Base-by-base conservation (phyloP, 2,113 vertebrate genomes). In the Psittacara wagleri region DNA sequence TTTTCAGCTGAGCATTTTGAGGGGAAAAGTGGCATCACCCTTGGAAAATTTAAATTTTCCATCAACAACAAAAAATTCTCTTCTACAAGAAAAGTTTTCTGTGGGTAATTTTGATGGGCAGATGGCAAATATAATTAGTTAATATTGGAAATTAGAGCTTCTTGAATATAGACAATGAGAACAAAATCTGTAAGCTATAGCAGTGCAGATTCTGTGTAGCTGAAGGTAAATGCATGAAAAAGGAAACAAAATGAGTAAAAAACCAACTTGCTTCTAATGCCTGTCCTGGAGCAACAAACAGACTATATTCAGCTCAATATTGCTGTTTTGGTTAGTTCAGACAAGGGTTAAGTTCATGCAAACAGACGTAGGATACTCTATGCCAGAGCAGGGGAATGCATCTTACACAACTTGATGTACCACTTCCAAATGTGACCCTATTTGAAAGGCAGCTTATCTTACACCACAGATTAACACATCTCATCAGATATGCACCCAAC, bases 381-480 rank as follows among this genome's bases (percentile, higher is more conserved):
- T 76, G 93, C 88, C 91, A 96, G 67, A 91, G 37, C 57, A 78
- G 80, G 94, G 92, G 88, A 97, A 87, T 87, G 86, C 44, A 91
- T 91, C 90, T 94, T 74, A 78, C 86, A 92, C 86, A 95, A 94
- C 91, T 83, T 20, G 43, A 85, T 68, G 88, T 51, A 86, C 88
- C 80, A 84, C 83, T 95, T 95, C 90, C 90, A 94, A 95, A 97
- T 93, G 88, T 69, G 83, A 92, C 90, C 80, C 94, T 59, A 23
- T 93, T 83, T 95, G 94, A 86, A 95, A 96, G 83, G 83, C 92
- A 90, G 83, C 63, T 96, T 95, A 94, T 94, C 43, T 94, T 95
- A 95, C 88, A 96, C 83, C 35, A 8, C 86, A 95, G 89, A 94
- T 94, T 95, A 92, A 90, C 92, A 94, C 92, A 95, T 97, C 94